A percentile compares a stretch with the other conserved stretches of the same genome.
phyloP scores from a whole-genome alignment of 2,113 vertebrate genomes.

The human region DNA sequence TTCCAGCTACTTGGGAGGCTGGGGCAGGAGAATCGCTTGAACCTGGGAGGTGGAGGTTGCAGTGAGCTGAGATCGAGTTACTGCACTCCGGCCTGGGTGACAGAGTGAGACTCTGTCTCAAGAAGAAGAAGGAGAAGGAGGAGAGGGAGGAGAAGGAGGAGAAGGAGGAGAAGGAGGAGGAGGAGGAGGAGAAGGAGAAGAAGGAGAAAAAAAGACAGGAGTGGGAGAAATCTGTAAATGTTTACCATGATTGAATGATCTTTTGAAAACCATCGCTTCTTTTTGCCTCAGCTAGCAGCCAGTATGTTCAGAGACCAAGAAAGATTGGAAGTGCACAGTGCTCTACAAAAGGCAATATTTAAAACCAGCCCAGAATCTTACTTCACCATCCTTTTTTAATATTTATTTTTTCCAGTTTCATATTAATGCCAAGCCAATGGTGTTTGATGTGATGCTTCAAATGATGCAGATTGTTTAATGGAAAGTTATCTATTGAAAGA shows the following conservation, averaged over 20 bases:
- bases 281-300: neutral
- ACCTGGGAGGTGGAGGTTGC: too few relatives aligned
- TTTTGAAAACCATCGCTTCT: neutral
- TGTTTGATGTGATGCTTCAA: constrained; percentile 13
- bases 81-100: too few relatives aligned
- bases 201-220: neutral
- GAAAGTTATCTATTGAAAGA: neutral
- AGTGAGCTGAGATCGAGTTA: too few relatives aligned
- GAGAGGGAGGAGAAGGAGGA: too few relatives aligned
- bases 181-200: too few relatives aligned
- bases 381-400: neutral
- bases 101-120: too few relatives aligned
- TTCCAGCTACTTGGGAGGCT: too few relatives aligned
- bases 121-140: too few relatives aligned
- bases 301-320: neutral
- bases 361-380: neutral
- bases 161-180: too few relatives aligned
- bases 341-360: neutral
- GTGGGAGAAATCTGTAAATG: neutral
- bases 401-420: neutral
- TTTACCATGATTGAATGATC: constrained; percentile 19
- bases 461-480: neutral
- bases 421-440: neutral
- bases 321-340: neutral
- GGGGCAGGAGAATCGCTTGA: too few relatives aligned